Percentiles rank a stretch among this genome's conserved stretches.
Evolutionary conservation across 1,140 invertebrate species (phyloP).

Genomic region (Panagrolaimus sp.): DNA sequence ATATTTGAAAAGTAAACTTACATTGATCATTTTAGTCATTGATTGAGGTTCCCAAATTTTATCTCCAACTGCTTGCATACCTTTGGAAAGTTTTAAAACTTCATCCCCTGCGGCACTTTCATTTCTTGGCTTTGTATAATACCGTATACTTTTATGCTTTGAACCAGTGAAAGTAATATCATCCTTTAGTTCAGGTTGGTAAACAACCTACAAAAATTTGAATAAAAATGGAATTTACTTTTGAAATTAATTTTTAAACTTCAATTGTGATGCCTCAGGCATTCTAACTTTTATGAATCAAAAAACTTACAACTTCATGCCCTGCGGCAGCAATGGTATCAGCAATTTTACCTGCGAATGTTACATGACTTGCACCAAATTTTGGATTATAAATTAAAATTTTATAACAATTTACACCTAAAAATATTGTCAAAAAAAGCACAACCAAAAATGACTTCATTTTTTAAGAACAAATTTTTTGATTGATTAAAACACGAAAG

Average conservation of each 20-base stretch:
- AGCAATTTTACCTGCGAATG: conserved; percentile 17
- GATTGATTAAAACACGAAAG: no score
- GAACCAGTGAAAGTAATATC: conserved; percentile 21
- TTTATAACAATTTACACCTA: not conserved
- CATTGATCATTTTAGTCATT: not conserved
- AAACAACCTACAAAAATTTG: conserved; percentile 18
- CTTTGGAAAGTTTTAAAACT: not conserved
- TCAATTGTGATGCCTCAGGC: not conserved
- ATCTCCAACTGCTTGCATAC: not conserved
- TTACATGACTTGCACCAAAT: conserved; percentile 10
- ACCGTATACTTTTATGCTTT: conserved; percentile 21
- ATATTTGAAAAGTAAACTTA: not conserved
- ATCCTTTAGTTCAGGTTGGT: conserved; percentile 20
- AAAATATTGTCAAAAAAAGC: no score
- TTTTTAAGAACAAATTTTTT: no score
- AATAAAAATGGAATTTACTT: not conserved
- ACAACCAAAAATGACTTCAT: no score
- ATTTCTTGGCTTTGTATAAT: not conserved
- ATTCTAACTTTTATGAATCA: no score
- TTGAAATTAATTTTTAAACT: not conserved
- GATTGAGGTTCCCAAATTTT: conserved; percentile 13
- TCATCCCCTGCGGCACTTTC: not conserved
- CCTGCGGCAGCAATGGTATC: conserved; percentile 18
- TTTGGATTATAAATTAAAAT: conserved; percentile 12
- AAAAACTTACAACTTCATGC: conserved; percentile 21